These are phyloP conservation scores for Macrochelys suwanniensis DNA, from an alignment of 2,797 vertebrate species.

Conservation along the genomic window DNA sequence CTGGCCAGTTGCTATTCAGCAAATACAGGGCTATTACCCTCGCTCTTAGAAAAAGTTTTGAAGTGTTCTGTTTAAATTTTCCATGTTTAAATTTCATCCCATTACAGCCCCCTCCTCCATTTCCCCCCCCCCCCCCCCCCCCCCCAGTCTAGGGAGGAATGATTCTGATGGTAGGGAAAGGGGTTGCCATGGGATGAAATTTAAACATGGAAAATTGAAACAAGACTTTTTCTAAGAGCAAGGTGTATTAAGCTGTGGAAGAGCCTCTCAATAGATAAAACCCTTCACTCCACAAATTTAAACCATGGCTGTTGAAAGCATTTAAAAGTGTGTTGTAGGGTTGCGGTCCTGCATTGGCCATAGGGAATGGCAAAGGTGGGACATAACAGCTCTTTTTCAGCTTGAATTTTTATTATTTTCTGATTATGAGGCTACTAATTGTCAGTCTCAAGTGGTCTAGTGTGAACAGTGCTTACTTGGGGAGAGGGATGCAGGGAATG, in stretches of 20 bases:
- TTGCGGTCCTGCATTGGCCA: background rate
- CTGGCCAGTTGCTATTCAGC: background rate
- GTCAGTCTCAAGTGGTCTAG: background rate
- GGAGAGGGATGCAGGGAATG: background rate
- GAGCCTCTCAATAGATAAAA: background rate
- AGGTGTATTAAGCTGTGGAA: background rate
- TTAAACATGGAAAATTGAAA: background rate
- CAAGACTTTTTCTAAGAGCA: background rate
- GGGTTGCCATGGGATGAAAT: background rate
- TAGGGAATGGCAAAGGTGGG: background rate
- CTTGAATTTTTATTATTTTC: background rate
- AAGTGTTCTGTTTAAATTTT: background rate
- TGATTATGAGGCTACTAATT: background rate
- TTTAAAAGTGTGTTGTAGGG: background rate
- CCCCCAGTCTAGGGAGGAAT: background rate
- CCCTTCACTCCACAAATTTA: background rate
- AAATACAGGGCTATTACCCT: background rate
- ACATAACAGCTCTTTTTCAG: background rate
- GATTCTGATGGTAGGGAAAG: background rate
- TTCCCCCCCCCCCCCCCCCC: too few species aligned
- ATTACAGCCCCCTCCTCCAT: background rate
- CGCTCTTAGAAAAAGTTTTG: background rate
- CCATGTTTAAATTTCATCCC: background rate
- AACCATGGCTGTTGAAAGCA: background rate
- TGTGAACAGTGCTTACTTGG: background rate